Evolutionary conservation across 1,140 invertebrate genomes (phyloP), one percentile per base, ranked within the genome.

Genomic region (Bradysia coprophila): DNA sequence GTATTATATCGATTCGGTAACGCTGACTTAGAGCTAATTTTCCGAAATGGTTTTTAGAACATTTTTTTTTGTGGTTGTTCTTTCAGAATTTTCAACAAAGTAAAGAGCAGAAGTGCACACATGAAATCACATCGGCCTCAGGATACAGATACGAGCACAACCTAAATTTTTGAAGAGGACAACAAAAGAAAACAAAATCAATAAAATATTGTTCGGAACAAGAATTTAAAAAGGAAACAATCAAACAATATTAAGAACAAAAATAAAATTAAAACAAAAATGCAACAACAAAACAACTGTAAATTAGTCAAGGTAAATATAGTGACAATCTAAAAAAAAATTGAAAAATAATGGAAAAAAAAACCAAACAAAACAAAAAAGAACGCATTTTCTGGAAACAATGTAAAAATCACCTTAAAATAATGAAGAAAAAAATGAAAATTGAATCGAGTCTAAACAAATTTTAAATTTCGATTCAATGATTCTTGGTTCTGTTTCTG

Each of bases 71-170:
- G n/a, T n/a, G n/a, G n/a, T n/a, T n/a, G n/a, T n/a, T n/a, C n/a
- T 68, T 73, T 50, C 74, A 94, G 90, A 74, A 78, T 93, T 64
- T 96, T 95, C 75, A 80, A 78, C 66, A 95, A 95, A 77, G 87
- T 95, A 52, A 94, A 94, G 73, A 94, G 89, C 72, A 78, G 91
- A 66, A 94, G 88, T 72, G 90, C 91, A 42, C 91, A 96, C 67
- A 96, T 95, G 91, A 95, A 95, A 70, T 92, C 88, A 46, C 91
- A 96, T 69, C 76, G 83, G 53, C 78, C 81, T 55, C 75, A 76
- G 50, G 78, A 82, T 52, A 68, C 72, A 46, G 76, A 78, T 49
- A 63, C 70, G 28, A 65, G 41, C 21, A 22, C 37, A 38, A 43
- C 23, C 18, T 38, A 18, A 38, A 38, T 18, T 38, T 11, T 18